Conservation (phyloP, 2,888 invertebrate genomes). For the Cotesia congregata region DNA sequence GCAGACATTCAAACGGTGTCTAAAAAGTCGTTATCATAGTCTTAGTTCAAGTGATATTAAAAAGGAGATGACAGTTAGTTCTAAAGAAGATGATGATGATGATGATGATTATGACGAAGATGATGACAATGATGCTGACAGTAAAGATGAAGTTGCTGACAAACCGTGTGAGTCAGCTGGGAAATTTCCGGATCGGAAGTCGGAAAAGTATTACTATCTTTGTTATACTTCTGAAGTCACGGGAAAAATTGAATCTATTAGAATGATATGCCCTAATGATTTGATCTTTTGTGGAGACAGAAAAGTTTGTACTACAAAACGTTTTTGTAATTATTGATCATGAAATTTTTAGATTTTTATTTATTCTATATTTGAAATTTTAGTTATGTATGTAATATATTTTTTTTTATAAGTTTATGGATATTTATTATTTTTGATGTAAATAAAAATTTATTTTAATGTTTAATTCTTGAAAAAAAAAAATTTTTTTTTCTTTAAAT, state of each 20-base stretch:
- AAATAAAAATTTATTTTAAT: no score
- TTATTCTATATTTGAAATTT: not conserved
- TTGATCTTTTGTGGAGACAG: conserved; percentile 71
- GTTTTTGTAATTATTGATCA: conserved; percentile 58
- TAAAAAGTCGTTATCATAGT: conserved; percentile 49
- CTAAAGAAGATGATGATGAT: not conserved
- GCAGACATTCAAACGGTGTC: conserved; percentile 66
- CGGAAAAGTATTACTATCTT: conserved; percentile 71
- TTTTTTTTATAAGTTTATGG: not conserved
- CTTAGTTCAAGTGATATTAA: conserved; percentile 56
- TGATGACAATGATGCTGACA: not conserved
- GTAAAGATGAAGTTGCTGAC: conserved; percentile 9
- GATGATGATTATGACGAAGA: not conserved
- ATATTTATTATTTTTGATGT: no score
- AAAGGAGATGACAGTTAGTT: not conserved
- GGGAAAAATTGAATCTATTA: conserved; percentile 69
- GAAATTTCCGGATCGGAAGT: conserved; percentile 70
- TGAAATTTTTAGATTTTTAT: not conserved
- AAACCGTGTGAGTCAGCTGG: conserved; percentile 69
- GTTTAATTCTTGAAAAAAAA: no score
- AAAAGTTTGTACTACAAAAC: conserved; percentile 69
- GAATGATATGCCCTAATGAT: conserved; percentile 70
- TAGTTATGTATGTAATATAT: not conserved
- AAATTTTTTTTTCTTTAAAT: no score
- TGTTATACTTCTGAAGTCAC: conserved; percentile 66